These are phyloP conservation scores for Agrochola lota DNA, from an alignment of 2,888 invertebrate genomes.

Conservation along the genomic window DNA sequence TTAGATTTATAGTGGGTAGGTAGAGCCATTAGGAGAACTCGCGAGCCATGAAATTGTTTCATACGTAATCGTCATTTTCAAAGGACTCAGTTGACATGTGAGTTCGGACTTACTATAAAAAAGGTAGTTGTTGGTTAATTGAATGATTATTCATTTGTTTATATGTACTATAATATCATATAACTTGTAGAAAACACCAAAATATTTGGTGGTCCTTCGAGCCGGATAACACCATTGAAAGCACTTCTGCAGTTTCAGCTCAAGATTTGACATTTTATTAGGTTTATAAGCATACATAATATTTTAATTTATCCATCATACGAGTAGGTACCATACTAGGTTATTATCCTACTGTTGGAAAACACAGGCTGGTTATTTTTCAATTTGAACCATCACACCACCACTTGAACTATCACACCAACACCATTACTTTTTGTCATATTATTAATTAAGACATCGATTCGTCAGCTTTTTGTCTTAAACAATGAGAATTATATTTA, in stretches of 20 bases:
- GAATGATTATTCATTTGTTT: neutral
- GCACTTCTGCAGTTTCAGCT: neutral
- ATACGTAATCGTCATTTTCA: neutral
- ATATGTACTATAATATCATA: neutral
- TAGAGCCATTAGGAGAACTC: conserved; percentile 9
- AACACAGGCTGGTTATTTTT: neutral
- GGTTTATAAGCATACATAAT: neutral
- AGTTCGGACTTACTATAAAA: neutral
- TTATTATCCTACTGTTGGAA: neutral
- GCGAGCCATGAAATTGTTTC: conserved; percentile 7
- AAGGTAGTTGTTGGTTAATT: neutral
- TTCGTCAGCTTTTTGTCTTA: neutral
- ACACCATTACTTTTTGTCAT: neutral
- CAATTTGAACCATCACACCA: neutral
- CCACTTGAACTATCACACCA: no score
- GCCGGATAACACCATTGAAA: neutral
- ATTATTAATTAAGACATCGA: neutral
- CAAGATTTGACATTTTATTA: neutral
- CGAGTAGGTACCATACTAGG: neutral
- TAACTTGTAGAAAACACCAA: neutral
- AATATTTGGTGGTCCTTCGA: conserved; percentile 16
- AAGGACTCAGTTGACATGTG: neutral
- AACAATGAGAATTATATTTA: neutral
- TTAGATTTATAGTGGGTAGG: conserved; percentile 20
- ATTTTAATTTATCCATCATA: neutral